A percentile compares a stretch with the other conserved stretches of the same genome.
Evolutionary conservation across 2,113 vertebrate species (phyloP).

Genomic region (Dinomys branickii): DNA sequence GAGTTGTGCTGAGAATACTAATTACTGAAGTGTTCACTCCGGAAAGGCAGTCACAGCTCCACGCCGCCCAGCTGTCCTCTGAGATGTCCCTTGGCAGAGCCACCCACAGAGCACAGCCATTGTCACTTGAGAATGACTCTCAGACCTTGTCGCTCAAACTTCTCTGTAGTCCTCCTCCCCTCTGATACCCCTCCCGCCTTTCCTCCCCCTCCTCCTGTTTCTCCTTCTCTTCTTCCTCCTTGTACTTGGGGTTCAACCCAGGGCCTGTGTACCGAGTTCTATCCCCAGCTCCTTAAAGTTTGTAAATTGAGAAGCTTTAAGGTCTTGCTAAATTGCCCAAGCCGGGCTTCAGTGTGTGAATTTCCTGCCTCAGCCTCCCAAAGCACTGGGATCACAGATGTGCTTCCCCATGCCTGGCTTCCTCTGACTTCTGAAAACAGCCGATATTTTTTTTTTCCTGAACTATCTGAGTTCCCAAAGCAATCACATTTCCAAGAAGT

Average conservation of each 20-base stretch:
- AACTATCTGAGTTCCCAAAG: neutral
- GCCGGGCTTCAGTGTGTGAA: neutral
- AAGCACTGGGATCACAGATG: neutral
- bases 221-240: neutral
- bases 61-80: fast-evolving
- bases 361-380: neutral
- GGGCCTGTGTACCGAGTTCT: neutral
- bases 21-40: fast-evolving
- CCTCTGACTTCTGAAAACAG: neutral
- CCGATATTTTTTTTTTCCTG: neutral
- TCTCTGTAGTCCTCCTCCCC: too few relatives aligned
- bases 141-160: fast-evolving
- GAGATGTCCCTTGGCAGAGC: fast-evolving
- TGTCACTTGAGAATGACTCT: fast-evolving
- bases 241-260: neutral
- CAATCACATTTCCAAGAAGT: fast-evolving
- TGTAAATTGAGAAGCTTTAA: neutral
- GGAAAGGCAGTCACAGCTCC: neutral
- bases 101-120: fast-evolving
- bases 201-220: neutral
- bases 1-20: neutral
- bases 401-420: neutral
- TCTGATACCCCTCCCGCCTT: neutral
- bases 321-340: neutral
- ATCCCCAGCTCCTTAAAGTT: neutral